phyloP scores from a whole-genome alignment of 2,113 vertebrate species.

The Ceyx melanurus region DNA sequence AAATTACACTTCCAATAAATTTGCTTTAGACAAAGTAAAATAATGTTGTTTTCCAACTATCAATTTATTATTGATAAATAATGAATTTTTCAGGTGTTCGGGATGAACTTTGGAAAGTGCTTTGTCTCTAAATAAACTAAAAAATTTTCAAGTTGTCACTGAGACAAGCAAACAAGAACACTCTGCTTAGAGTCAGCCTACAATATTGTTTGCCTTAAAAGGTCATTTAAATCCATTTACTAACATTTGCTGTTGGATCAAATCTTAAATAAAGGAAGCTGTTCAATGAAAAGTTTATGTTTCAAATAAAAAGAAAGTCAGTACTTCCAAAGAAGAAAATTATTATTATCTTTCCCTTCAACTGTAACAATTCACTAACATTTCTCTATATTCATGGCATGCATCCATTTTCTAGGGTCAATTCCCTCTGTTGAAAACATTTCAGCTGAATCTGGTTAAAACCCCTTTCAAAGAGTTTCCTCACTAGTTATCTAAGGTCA shows the following conservation, averaged over 20 bases:
- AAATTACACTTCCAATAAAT: background rate
- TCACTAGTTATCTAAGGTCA: background rate
- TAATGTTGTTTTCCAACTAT: background rate
- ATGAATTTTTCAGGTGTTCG: background rate
- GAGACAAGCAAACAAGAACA: background rate
- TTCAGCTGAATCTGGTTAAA: background rate
- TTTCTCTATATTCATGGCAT: background rate
- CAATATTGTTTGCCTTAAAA: background rate
- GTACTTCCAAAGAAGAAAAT: background rate
- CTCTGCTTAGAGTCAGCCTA: background rate
- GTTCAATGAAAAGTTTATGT: background rate
- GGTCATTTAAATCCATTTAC: background rate
- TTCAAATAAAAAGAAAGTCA: background rate
- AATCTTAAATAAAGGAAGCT: background rate
- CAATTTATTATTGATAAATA: background rate
- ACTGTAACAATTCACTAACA: background rate
- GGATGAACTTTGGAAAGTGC: background rate
- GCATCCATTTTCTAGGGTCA: background rate
- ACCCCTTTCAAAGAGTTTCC: background rate
- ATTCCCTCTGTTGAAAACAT: background rate
- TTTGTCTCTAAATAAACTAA: background rate
- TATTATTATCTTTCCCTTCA: background rate
- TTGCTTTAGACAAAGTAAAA: background rate
- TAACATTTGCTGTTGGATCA: background rate
- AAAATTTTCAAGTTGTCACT: background rate